Evolutionary conservation across 2,797 vertebrate species (phyloP), one percentile per base, ranked within the genome.

Genomic region (Moxostoma hubbsi): DNA sequence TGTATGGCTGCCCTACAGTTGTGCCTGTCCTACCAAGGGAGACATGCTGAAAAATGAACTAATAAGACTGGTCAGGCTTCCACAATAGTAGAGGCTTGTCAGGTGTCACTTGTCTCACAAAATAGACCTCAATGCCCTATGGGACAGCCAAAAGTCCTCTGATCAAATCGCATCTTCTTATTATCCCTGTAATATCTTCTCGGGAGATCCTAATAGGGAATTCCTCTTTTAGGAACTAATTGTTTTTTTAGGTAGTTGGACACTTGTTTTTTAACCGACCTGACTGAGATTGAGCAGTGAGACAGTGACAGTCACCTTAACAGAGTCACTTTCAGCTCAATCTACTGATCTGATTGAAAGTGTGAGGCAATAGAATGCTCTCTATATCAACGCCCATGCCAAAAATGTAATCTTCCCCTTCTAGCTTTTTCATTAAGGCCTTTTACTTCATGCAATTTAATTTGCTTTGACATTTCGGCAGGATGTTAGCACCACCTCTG

Each of bases 1-100:
- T 94, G 92, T 93, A 94, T 94, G 91, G 91, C 91, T 92, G 83
- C 91, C 91, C 92, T 93, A 90, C 90, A 94, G 93, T 94, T 90
- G 86, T 85, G 91, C 90, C 89, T 72, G 89, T 89, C 89, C 93
- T 93, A 93, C 93, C 6, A 9, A 93, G 91, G 93, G 82, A 83
- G 10, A 63, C 87, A 85, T 88, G 89, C 93, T 94, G 93, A 94
- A 91, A 92, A 90, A 91, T 92, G 71, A 85, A 79, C 81, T 53
- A 76, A 74, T 84, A 87, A 75, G 53, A 36, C 67, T 77, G 72
- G 64, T 68, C 79, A 62, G 69, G 61, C 51, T 59, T 45, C 9
- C 70, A 53, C 16, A 15, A 13, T 15, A 58, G 51, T 24, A 46
- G 65, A 43, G 18, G 36, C 47, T 18, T 64, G 54, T 65, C 53